A percentile compares a stretch with the other conserved stretches of the same genome.
Conservation (phyloP, 2,888 invertebrate species). For the Hetaerina titia region DNA sequence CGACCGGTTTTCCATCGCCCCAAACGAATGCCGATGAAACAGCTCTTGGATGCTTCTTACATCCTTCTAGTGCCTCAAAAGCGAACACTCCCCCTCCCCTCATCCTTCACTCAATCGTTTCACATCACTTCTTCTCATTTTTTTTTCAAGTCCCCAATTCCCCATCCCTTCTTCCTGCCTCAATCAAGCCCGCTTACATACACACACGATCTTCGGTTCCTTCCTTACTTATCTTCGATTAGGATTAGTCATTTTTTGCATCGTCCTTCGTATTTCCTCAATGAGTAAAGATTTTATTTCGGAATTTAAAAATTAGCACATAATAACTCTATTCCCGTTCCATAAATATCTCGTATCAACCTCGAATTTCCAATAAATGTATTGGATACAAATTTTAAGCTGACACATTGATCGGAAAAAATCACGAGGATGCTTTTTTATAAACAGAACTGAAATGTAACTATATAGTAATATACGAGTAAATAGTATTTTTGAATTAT, state of each 20-base stretch:
- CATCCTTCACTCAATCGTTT: conserved; percentile 19
- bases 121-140: not conserved
- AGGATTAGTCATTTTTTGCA: not conserved
- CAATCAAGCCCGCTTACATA: not conserved
- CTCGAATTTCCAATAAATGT: too few species aligned
- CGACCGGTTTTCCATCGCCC: conserved; percentile 37
- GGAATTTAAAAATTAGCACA: too few species aligned
- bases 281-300: not conserved
- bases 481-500: too few species aligned
- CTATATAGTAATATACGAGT: too few species aligned
- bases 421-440: too few species aligned
- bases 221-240: not conserved
- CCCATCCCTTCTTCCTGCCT: not conserved
- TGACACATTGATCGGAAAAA: too few species aligned
- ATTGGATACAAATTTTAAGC: too few species aligned
- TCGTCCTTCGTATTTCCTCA: not conserved
- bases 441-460: too few species aligned
- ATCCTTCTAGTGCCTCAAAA: not conserved
- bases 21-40: conserved; percentile 43
- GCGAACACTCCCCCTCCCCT: too few species aligned
- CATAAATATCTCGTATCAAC: too few species aligned
- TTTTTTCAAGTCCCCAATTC: not conserved
- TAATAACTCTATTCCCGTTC: too few species aligned
- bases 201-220: not conserved
- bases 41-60: not conserved